Evolutionary conservation across 1,140 invertebrate species (phyloP).

Genomic region (Triops longicaudatus): DNA sequence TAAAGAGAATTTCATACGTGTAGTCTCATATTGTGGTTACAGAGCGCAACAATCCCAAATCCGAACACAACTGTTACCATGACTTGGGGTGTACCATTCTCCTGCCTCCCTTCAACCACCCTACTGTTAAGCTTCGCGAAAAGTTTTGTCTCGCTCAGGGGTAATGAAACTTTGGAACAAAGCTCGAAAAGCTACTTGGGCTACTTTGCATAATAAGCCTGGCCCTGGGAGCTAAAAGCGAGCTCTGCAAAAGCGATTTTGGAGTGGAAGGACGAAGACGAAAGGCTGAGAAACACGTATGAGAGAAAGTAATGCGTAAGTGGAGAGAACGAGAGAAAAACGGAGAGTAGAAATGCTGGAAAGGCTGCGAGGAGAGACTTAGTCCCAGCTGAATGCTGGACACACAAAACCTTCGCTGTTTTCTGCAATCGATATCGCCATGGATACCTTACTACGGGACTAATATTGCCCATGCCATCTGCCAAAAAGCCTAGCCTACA

Average conservation of each 20-base stretch:
- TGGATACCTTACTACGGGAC: background rate
- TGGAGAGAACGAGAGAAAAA: background rate
- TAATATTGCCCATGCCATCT: constrained; percentile 16
- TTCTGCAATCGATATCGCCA: constrained; percentile 8
- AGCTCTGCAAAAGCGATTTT: background rate
- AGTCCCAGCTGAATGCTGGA: background rate
- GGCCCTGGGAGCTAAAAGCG: background rate
- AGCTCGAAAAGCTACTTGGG: background rate
- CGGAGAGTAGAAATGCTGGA: background rate
- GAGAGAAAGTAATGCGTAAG: background rate
- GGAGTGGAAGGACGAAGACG: background rate
- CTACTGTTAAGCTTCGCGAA: background rate
- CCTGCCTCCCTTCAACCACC: too few relatives aligned
- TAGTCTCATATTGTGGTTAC: too few relatives aligned
- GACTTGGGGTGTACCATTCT: too few relatives aligned
- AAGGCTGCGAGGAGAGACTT: background rate
- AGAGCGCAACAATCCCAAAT: too few relatives aligned
- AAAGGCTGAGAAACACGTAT: background rate
- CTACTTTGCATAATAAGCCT: background rate
- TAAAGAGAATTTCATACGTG: too few relatives aligned
- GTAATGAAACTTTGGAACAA: background rate
- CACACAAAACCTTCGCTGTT: background rate
- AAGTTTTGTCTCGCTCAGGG: background rate
- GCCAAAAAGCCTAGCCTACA: constrained; percentile 11
- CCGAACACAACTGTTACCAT: too few relatives aligned